Base-by-base conservation (phyloP, 2,888 invertebrate genomes). In the Chamaedrilus cognettii region DNA sequence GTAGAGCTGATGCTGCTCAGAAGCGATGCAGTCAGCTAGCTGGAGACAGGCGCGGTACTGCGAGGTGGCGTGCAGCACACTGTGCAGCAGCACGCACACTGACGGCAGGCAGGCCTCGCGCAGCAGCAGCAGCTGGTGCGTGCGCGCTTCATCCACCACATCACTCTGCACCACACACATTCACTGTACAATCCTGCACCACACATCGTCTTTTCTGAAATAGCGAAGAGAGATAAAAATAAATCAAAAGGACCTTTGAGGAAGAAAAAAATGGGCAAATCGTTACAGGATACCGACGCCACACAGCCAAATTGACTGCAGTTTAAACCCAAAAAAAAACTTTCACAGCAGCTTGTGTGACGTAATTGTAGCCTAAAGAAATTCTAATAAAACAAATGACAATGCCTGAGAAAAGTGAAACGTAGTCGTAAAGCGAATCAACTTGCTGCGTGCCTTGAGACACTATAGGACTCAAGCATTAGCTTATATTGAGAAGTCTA, bases 41-140 rank as follows among this genome's bases (percentile, higher is more conserved):
- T 91, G 90, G 60, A 91, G 85, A 76, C 93, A 91, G 76, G 90
- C 90, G n/a, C 89, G 88, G 74, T 91, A 88, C 76, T 91, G 89
- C 70, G 89, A 89, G 75, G 89, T 90, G 74, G 90, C 88, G 73
- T 89, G 89, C 78, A 96, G 86, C 26, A 96, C 90, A 68, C 89
- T 90, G 74, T 92, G 88, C 34, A 96, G 86, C 42, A 96, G 86
- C 67, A 92, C 85, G 4, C 89, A 88, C 64, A 93, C 82, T 86
- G 94, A 91, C 1, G 96, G 96, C 76, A 96, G 89, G 77, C 92
- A 94, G 28, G 91, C 86, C 70, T 90, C 88, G 60, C 94, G 88
- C 56, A 96, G 85, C 74, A 90, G 88, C 63, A 88, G 87, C 82
- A 93, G 83, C 82, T 94, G 92, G 74, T 89, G 88, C 7, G 85